These are phyloP conservation scores for Carduelis carduelis DNA, from an alignment of 2,797 vertebrate genomes.

Conservation along the genomic window DNA sequence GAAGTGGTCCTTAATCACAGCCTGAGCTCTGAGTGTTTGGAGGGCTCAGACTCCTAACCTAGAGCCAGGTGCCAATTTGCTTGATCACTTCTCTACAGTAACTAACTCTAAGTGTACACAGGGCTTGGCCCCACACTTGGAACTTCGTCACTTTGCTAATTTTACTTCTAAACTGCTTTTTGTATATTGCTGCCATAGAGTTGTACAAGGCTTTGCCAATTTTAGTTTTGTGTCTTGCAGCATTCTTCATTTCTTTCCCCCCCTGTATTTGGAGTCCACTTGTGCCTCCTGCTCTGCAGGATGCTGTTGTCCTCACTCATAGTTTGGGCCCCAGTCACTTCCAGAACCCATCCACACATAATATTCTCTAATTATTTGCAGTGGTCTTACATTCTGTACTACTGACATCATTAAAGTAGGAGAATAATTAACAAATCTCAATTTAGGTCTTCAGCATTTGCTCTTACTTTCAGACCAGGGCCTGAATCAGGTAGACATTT, in stretches of 20 bases:
- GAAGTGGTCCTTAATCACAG: not conserved
- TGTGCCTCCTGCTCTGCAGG: not conserved
- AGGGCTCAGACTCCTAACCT: not conserved
- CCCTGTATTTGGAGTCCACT: not conserved
- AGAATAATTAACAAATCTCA: not conserved
- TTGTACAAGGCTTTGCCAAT: not conserved
- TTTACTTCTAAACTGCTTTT: not conserved
- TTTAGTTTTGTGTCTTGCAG: not conserved
- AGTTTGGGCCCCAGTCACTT: not conserved
- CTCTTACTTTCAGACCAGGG: not conserved
- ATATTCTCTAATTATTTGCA: not conserved
- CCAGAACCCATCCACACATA: not conserved
- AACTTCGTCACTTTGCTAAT: not conserved
- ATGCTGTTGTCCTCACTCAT: not conserved
- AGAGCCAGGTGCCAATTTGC: not conserved
- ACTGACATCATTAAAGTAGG: not conserved
- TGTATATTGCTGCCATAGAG: not conserved
- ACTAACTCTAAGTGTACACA: accelerated
- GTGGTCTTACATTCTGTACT: not conserved
- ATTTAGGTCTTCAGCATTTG: not conserved
- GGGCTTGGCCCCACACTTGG: not conserved
- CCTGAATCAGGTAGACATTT: not conserved
- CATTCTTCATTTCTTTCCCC: not conserved
- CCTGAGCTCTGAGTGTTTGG: not conserved
- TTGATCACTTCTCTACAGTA: not conserved